Percentiles rank a stretch among this genome's conserved stretches.
phyloP scores from a whole-genome alignment of 2,113 vertebrate species.

The Sterna hirundo region DNA sequence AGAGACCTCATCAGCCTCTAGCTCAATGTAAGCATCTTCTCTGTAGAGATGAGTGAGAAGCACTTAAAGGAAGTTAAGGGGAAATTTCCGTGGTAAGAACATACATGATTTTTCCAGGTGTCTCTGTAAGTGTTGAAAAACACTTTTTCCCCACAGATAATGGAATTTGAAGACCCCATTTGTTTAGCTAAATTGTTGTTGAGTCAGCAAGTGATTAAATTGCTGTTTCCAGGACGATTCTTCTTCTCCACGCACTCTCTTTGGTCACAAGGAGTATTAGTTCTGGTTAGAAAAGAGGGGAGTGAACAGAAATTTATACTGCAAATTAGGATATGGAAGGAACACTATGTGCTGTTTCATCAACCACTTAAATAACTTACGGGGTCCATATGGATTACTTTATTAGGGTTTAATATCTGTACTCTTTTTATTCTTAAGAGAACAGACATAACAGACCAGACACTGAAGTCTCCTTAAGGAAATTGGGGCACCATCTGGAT shows the following conservation, averaged over 20 bases:
- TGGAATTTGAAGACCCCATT: neutral
- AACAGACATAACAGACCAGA: neutral
- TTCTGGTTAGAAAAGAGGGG: neutral
- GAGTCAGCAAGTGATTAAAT: neutral
- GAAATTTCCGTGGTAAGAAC: neutral
- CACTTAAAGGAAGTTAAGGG: neutral
- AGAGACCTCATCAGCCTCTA: neutral
- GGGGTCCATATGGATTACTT: neutral
- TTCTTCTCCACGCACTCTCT: neutral
- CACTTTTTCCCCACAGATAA: neutral
- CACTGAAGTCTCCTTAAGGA: neutral
- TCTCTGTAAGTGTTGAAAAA: neutral
- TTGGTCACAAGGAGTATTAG: neutral
- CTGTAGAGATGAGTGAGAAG: neutral
- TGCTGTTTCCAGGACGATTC: neutral
- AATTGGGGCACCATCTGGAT: neutral
- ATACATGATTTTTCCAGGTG: neutral
- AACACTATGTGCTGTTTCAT: neutral
- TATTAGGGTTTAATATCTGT: neutral
- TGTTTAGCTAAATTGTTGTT: neutral
- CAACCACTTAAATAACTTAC: neutral
- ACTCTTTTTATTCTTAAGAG: neutral
- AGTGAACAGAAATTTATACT: neutral
- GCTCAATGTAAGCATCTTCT: neutral
- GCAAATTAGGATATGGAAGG: neutral